phyloP scores from a whole-genome alignment of 2,888 invertebrate genomes.

The Drosophila neotestacea region DNA sequence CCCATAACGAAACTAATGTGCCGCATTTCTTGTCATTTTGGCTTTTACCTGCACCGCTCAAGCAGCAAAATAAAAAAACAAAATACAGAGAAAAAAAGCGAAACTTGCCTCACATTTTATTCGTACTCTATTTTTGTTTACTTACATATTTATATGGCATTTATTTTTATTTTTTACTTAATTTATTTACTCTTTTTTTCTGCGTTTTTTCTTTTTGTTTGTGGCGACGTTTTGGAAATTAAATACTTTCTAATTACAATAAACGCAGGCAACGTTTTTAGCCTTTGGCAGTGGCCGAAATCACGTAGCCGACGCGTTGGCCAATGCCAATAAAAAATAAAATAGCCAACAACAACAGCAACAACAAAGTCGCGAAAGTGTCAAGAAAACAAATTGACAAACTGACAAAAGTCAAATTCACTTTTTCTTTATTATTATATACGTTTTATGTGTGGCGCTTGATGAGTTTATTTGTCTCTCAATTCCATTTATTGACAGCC shows the following conservation, averaged over 20 bases:
- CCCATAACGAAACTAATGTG: constrained; percentile 76
- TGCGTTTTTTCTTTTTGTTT: constrained; percentile 32
- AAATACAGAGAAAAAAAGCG: constrained; percentile 55
- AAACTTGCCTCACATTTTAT: constrained; percentile 48
- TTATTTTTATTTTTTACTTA: constrained; percentile 18
- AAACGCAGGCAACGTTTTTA: constrained; percentile 66
- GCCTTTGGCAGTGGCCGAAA: constrained; percentile 71
- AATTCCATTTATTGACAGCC: constrained; percentile 40
- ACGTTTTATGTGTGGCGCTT: constrained; percentile 47
- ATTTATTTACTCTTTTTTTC: constrained; percentile 21
- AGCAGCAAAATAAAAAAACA: constrained; percentile 17
- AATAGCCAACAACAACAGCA: constrained; percentile 16
- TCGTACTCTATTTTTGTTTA: constrained; percentile 51
- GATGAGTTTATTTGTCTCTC: constrained; percentile 58
- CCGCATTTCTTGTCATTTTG: constrained; percentile 59
- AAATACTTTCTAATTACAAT: constrained; percentile 83
- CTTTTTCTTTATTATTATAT: constrained; percentile 77
- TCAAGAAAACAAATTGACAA: constrained; percentile 61
- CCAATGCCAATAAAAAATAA: constrained; percentile 63
- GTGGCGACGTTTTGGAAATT: constrained; percentile 69
- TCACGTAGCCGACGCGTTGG: constrained; percentile 70
- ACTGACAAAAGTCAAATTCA: constrained; percentile 51
- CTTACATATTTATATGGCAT: constrained; percentile 51
- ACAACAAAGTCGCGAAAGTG: constrained; percentile 68
- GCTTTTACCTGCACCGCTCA: constrained; percentile 33